Evolutionary conservation across 2,888 invertebrate genomes (phyloP).

Genomic region (Limenitis camilla): DNA sequence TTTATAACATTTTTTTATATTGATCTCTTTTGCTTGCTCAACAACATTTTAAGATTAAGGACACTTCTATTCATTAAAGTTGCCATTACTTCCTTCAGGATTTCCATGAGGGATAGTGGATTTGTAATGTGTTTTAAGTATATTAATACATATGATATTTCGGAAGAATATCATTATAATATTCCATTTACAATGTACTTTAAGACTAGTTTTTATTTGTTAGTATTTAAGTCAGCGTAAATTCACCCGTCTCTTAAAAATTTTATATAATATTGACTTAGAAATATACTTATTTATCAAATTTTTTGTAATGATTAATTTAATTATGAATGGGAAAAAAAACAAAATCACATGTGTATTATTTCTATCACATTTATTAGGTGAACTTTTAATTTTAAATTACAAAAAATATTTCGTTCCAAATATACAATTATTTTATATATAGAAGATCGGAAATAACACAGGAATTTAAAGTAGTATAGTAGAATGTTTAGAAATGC

Average conservation of each 20-base stretch:
- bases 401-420: neutral
- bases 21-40: conserved; percentile 41
- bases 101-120: no score
- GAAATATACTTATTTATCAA: conserved; percentile 75
- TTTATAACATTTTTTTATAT: neutral
- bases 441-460: no score
- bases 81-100: no score
- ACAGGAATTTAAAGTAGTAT: no score
- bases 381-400: conserved; percentile 10
- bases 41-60: conserved; percentile 2
- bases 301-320: conserved; percentile 65
- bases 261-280: conserved; percentile 73
- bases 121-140: neutral
- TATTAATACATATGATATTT: conserved; percentile 5
- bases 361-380: conserved; percentile 51
- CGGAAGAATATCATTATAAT: conserved; percentile 41
- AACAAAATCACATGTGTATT: conserved; percentile 41
- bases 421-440: neutral
- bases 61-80: no score
- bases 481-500: no score
- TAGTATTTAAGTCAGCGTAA: conserved; percentile 66
- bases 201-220: conserved; percentile 61
- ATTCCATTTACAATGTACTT: conserved; percentile 72
- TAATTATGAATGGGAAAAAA: conserved; percentile 68
- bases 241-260: conserved; percentile 73